These are phyloP conservation scores for Bagarius yarrelli DNA, from an alignment of 2,113 vertebrate genomes.

Conservation along the genomic window DNA sequence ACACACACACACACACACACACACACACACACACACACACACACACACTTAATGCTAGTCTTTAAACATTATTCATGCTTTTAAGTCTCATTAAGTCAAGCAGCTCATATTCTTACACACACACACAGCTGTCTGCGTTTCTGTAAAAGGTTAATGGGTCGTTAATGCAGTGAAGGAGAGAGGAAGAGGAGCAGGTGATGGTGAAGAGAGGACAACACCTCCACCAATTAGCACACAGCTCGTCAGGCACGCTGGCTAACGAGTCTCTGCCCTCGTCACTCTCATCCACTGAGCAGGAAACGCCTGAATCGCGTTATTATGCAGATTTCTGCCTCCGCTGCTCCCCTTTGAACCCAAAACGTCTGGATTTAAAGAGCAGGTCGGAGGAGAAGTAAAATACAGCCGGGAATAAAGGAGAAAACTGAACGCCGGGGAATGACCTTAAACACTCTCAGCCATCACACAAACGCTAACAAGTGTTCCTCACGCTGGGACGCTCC, in stretches of 20 bases:
- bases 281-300: constrained; percentile 52
- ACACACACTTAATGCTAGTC: neutral
- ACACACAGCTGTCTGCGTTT: constrained; percentile 43
- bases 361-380: neutral
- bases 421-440: neutral
- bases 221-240: constrained; percentile 53
- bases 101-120: constrained; percentile 5
- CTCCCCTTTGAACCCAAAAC: constrained; percentile 23
- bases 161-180: constrained; percentile 49
- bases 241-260: constrained; percentile 54
- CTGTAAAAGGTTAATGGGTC: constrained; percentile 52
- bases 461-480: neutral
- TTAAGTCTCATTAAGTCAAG: constrained; percentile 16
- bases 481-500: constrained; percentile 62
- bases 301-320: constrained; percentile 66
- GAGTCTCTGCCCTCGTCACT: constrained; percentile 58
- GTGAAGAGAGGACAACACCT: constrained; percentile 41
- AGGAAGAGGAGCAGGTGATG: constrained; percentile 14
- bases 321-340: constrained; percentile 56
- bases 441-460: neutral
- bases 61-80: too few relatives aligned
- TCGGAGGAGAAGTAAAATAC: neutral
- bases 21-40: neutral
- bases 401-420: neutral
- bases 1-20: constrained; percentile 22